Base-by-base conservation (phyloP, 2,888 invertebrate species). In the Cabera pusaria region DNA sequence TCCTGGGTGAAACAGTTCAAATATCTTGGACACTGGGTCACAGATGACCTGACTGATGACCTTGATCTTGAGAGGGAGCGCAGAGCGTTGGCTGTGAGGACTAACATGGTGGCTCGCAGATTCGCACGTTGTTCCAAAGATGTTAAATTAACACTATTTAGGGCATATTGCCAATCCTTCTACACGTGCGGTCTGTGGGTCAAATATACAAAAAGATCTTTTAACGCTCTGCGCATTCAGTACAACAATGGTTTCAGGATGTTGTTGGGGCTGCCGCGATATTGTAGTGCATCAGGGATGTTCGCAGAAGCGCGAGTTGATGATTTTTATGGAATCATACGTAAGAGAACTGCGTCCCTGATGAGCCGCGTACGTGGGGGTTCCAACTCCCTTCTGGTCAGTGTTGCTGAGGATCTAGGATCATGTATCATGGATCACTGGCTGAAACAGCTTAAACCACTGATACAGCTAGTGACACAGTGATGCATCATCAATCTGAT, bases 261-360 rank as follows among this genome's bases (percentile, higher is more conserved):
- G 32, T 2, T 32, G 24, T 17, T 32, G 32, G 32, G 32, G 11
- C 18, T 32, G 7, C 23, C 23, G 6, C 17, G 32, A 12, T 32
- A n/a, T n/a, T n/a, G n/a, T n/a, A n/a, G n/a, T n/a, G n/a, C n/a
- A n/a, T n/a, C n/a, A n/a, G n/a, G n/a, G 0, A 28, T 25, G 23
- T 23, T 23, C 11, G 9, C 11, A 2, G 23, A 23, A 5, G 6
- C 5, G 8, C 1, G 8, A 10, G 23, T 23, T 3, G 23, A 23
- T 10, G 9, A n/a, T 11, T 18, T 18, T 18, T 6, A 18, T 18
- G 18, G n/a, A 6, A 18, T 18, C 18, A 3, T 18, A 6, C 18
- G 18, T 6, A 18, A 18, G 18, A 6, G 18, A 6, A n/a, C n/a
- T 18, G 18, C 18, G 6, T 18, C 18, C 6, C 18, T 18, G 18